Base-by-base conservation (phyloP, 1,140 invertebrate species). In the Euwallacea fornicatus region DNA sequence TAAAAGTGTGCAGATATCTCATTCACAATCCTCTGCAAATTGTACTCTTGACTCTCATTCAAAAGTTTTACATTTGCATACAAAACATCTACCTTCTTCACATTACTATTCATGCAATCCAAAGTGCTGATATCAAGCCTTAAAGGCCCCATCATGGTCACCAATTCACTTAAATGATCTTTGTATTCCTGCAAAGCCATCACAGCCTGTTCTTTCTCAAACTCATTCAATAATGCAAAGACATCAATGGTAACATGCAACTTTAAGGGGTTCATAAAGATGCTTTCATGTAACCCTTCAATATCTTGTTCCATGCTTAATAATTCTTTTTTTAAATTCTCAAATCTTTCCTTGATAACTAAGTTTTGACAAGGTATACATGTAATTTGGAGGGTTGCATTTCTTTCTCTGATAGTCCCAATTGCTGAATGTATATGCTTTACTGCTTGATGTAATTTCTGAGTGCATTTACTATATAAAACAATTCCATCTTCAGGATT, bases 241-340 rank as follows among this genome's bases (percentile, higher is more conserved):
- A 90, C 86, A 55, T 86, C 87, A 50, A 94, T 76, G 0, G 93
- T 96, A 21, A 95, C 72, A 82, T 95, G 93, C 6, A 95, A 81
- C 82, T 90, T 93, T 13, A 83, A 76, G 2, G 88, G 81, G 63
- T 78, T 84, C 80, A 91, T 89, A 83, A 95, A 95, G 65, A 94
- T 78, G 10, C 80, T 83, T 66, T 88, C 86, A 46, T 88, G 85
- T 54, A 94, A 75, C 0, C 88, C 89, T 77, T 80, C 4, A 64
- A 74, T 59, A 42, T 56, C 62, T 7, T 13, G 9, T 56, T 68
- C 21, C 42, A 55, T 58, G 15, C 21, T 47, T 53, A 74, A 42
- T 47, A 74, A 47, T 62, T 74, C 61, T 33, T 43, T 54, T 43
- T 88, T 86, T 78, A 92, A 92, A 55, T 83, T 81, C 55, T 83